Base-by-base conservation (phyloP, 2,888 invertebrate genomes). In the Tetragonisca angustula region DNA sequence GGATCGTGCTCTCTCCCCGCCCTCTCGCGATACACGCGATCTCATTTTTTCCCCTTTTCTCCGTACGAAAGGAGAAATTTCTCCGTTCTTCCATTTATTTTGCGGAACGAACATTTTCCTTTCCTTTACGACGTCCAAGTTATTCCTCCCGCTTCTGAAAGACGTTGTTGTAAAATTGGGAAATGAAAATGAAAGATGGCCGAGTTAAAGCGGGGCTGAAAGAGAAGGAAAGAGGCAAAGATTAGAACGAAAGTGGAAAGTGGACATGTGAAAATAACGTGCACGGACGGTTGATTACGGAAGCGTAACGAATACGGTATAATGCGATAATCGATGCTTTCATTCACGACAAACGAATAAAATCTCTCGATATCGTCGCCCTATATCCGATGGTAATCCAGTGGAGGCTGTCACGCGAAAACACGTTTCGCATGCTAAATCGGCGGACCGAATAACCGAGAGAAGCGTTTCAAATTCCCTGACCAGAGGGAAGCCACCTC, bases 401-500 rank as follows among this genome's bases (percentile, higher is more conserved):
- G 76, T 19, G 73, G 76, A 56, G 50, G 72, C 76, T 82, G 81
- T 83, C 81, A 69, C 72, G 85, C 74, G 67, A 80, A 27, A 73
- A 67, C 49, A 70, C 76, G 82, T 84, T 85, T 87, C 76, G 71
- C 83, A 76, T 85, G 88, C 79, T 81, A 84, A 86, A 84, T 61
- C 81, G 73, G 69, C 84, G 75, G 77, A 74, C 82, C 79, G 80
- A 71, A 84, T 88, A 84, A 79, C 82, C 79, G 79, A 79, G 71
- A 65, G 59, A 74, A 67, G 61, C 73, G 62, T 72, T 83, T 77
- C 77, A 79, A 87, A 81, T 78, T 78, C 64, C 36, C 64, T 43
- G 64, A 67, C 24, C 67, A 49, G 49, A 59, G 43, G 9, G 56
- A 24, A 67, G 67, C 43, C 17, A 15, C 15, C 24, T 68, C 65